These are phyloP conservation scores for Athalia rosae DNA, from an alignment of 2,888 invertebrate species.

Conservation along the genomic window DNA sequence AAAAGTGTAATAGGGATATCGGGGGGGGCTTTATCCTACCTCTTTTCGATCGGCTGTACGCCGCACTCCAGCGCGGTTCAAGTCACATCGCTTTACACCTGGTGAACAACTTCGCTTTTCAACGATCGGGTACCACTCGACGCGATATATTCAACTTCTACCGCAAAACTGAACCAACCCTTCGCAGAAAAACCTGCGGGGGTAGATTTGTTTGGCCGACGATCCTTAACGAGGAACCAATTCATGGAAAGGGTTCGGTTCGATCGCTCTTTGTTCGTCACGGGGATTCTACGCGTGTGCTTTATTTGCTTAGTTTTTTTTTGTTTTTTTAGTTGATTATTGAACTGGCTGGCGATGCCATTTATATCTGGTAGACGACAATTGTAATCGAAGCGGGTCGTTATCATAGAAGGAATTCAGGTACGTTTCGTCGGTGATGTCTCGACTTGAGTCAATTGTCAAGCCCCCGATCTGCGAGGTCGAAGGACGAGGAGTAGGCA, in stretches of 20 bases:
- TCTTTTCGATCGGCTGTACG: constrained; percentile 25
- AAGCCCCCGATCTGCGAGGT: neutral
- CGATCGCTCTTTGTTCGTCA: neutral
- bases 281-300: neutral
- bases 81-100: neutral
- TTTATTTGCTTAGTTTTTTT: neutral
- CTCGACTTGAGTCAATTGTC: constrained; percentile 17
- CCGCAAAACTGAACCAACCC: neutral
- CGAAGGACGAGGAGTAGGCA: neutral
- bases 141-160: neutral
- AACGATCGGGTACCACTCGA: constrained; percentile 35
- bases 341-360: neutral
- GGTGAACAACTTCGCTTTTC: constrained; percentile 2
- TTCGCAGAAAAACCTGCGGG: constrained; percentile 10
- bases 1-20: too few relatives aligned
- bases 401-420: neutral
- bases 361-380: neutral
- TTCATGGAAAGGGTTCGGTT: neutral
- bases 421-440: neutral
- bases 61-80: neutral
- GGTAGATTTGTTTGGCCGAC: constrained; percentile 22
- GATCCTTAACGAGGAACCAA: constrained; percentile 28
- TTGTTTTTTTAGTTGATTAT: neutral
- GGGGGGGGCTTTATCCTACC: neutral
- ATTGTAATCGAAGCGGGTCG: neutral